These are phyloP conservation scores for Acheta domesticus DNA, from an alignment of 2,888 invertebrate genomes.

Conservation along the genomic window DNA sequence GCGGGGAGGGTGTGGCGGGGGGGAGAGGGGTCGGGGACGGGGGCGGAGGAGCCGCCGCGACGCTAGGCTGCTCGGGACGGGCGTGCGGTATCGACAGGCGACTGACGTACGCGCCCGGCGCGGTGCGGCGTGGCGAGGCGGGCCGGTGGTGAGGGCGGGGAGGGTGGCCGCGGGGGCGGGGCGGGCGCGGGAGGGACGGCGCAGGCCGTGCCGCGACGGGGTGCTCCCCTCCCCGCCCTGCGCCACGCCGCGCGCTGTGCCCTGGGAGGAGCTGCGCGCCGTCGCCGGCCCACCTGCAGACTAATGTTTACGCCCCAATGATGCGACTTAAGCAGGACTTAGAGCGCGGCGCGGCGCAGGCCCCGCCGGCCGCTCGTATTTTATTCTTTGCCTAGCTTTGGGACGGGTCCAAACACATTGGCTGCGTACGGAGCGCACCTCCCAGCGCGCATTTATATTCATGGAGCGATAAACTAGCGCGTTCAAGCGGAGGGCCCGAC, in stretches of 20 bases:
- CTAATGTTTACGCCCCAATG: conserved; percentile 9
- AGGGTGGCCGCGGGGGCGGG: not conserved
- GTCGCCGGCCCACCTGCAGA: not conserved
- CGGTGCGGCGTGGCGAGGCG: not conserved
- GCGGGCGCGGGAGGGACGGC: not conserved
- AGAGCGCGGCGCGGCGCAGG: not conserved
- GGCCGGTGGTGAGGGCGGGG: not conserved
- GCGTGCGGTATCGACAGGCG: not conserved
- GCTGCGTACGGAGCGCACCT: not conserved
- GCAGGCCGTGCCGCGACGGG: not conserved
- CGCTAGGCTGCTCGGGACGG: not conserved
- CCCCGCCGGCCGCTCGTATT: not conserved
- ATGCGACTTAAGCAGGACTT: conserved; percentile 18
- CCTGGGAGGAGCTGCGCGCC: not conserved
- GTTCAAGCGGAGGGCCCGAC: not conserved
- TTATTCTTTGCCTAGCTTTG: not conserved
- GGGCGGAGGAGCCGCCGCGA: not conserved
- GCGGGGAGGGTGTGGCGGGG: not conserved
- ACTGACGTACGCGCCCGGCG: not conserved
- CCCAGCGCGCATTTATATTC: conserved; percentile 1
- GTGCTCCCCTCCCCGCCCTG: not conserved
- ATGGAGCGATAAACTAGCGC: conserved; percentile 7
- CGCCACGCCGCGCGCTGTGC: not conserved
- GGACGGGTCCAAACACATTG: not conserved
- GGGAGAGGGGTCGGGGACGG: not conserved